phyloP scores from a whole-genome alignment of 2,888 invertebrate genomes.

The Lasioglossum figueresi region DNA sequence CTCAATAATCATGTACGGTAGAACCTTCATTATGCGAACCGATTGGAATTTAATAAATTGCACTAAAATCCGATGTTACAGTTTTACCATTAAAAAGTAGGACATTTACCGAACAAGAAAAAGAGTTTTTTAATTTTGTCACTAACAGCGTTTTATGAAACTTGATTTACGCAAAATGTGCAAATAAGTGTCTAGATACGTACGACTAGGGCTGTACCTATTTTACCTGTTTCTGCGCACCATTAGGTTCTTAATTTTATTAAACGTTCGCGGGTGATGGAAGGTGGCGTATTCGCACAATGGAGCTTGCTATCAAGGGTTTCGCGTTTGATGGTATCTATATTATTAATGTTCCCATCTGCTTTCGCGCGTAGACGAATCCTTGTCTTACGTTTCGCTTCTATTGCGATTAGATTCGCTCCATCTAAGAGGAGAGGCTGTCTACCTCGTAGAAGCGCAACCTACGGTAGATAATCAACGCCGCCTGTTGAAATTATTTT shows the following conservation, averaged over 20 bases:
- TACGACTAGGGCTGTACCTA: background rate
- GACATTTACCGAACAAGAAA: background rate
- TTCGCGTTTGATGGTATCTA: constrained; percentile 33
- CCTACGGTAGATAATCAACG: constrained; percentile 1
- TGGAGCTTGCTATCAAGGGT: constrained; percentile 25
- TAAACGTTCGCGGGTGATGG: background rate
- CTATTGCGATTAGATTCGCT: constrained; percentile 32
- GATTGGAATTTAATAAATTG: background rate
- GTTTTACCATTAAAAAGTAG: too few species aligned
- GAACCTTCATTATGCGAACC: background rate
- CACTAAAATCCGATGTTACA: background rate
- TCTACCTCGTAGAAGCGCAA: background rate
- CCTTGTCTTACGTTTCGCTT: constrained; percentile 21
- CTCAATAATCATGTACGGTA: background rate
- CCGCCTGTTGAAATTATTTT: constrained; percentile 24
- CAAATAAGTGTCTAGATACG: background rate
- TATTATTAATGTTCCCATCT: constrained; percentile 51
- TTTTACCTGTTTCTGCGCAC: background rate
- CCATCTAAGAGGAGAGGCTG: constrained; percentile 14
- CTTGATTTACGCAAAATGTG: background rate
- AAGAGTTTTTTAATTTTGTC: background rate
- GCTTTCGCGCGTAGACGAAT: constrained; percentile 6
- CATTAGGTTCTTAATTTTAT: background rate
- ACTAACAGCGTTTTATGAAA: too few species aligned
- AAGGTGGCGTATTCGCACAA: constrained; percentile 3